A percentile compares a stretch with the other conserved stretches of the same genome.
Conservation (phyloP, 37 sponge, comb jelly and placozoan species). For the Aphrocallistes beatrix region DNA sequence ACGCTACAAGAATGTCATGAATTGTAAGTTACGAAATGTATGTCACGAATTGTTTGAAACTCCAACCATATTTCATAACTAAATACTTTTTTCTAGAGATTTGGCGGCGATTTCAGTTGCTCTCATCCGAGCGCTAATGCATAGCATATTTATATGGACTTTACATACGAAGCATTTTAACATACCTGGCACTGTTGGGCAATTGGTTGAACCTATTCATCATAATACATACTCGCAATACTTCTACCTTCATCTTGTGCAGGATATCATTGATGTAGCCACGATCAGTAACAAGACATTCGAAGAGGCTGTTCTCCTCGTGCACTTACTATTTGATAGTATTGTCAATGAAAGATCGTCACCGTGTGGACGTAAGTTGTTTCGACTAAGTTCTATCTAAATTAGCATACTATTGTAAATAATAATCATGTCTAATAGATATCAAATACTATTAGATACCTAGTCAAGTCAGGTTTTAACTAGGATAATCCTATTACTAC, state of each 20-base stretch:
- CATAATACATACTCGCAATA: not conserved
- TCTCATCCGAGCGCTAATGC: not conserved
- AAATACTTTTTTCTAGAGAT: not conserved
- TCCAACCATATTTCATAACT: no score
- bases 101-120: not conserved
- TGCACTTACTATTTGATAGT: not conserved
- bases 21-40: no score
- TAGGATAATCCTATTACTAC: no score
- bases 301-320: not conserved
- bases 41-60: no score
- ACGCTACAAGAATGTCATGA: no score
- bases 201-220: not conserved
- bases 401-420: no score
- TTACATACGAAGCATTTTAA: not conserved
- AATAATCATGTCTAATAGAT: no score
- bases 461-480: no score
- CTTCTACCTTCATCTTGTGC: constrained; percentile 4
- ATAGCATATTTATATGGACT: not conserved
- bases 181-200: not conserved
- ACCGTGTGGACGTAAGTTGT: no score
- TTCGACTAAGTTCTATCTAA: no score
- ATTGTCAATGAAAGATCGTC: no score
- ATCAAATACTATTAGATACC: no score
- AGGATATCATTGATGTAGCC: not conserved
- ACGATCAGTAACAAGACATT: not conserved